Base-by-base conservation (phyloP, 2,797 vertebrate genomes). In the Urosaurus nigricauda region DNA sequence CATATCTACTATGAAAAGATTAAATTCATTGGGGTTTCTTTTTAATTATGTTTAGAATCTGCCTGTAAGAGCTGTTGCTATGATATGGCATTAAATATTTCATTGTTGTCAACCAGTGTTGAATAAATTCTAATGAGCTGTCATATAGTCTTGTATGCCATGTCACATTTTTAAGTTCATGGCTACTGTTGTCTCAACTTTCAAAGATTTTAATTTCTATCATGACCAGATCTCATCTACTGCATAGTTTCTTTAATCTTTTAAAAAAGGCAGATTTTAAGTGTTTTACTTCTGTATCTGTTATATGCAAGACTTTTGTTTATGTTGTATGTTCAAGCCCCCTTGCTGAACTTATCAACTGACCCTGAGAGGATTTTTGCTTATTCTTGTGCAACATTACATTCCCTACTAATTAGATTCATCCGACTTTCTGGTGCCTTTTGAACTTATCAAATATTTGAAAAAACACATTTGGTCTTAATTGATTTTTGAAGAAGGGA, bases 351-450 rank as follows among this genome's bases (percentile, higher is more conserved):
- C 74, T 93, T 94, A 94, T 92, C 90, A 93, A 71, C 71, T 87
- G 86, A 89, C 91, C 85, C 88, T 92, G 91, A 90, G 89, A 95
- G 95, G 78, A 43, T 40, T 89, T 96, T 93, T 95, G 90, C 91
- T 95, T 95, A 94, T 87, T 94, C 91, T 96, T 94, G 94, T 94
- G 95, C 92, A 93, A 94, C 87, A 85, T 81, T 93, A 86, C 95
- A 95, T 95, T 96, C 95, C 89, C 87, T 93, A 86, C 92, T 96
- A 96, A 95, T 96, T 96, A 93, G 95, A 93, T 90, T 68, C 56
- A 91, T 94, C 92, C 87, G 92, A 94, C 94, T 91, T 85, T 37
- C 70, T 95, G 95, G 93, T 95, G 95, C 95, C 95, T 93, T 94
- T 90, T 92, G n/a, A 93, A 95, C 89, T 93, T 93, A 94, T 91